Percentiles rank a stretch among this genome's conserved stretches.
These are phyloP conservation scores for Hydractinia echinata DNA, from an alignment of 30 jellyfish, hydroid and myxozoan species.

Conservation along the genomic window DNA sequence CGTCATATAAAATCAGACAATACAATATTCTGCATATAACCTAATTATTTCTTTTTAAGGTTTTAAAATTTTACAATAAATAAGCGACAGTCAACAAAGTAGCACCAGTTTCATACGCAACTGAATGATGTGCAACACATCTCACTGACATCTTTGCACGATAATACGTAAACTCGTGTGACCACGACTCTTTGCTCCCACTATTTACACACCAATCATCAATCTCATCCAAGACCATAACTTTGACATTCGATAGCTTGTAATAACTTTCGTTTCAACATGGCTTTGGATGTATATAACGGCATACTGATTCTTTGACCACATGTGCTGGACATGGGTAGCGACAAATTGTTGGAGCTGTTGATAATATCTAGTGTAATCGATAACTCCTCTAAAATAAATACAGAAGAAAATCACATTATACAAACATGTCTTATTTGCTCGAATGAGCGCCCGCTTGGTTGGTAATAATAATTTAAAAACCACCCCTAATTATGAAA, in stretches of 20 bases:
- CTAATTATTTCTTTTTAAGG: too few relatives aligned
- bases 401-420: neutral
- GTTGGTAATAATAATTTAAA: too few relatives aligned
- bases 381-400: conserved; percentile 61
- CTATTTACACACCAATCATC: neutral
- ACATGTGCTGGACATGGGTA: conserved; percentile 89
- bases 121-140: too few relatives aligned
- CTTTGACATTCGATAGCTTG: conserved; percentile 85
- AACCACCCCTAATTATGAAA: too few relatives aligned
- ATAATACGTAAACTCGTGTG: neutral
- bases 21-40: too few relatives aligned
- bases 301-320: conserved; percentile 93
- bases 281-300: conserved; percentile 58
- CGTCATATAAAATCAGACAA: too few relatives aligned
- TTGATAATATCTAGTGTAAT: conserved; percentile 67
- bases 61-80: too few relatives aligned
- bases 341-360: conserved; percentile 43
- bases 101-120: too few relatives aligned
- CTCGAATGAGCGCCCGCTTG: neutral
- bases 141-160: too few relatives aligned
- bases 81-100: too few relatives aligned
- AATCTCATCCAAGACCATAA: conserved; percentile 57
- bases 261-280: conserved; percentile 60
- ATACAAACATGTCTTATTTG: neutral
- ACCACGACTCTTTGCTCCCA: neutral